Evolutionary conservation across 2,888 invertebrate species (phyloP), one percentile per base, ranked within the genome.

Genomic region (Dendrolimus houi): DNA sequence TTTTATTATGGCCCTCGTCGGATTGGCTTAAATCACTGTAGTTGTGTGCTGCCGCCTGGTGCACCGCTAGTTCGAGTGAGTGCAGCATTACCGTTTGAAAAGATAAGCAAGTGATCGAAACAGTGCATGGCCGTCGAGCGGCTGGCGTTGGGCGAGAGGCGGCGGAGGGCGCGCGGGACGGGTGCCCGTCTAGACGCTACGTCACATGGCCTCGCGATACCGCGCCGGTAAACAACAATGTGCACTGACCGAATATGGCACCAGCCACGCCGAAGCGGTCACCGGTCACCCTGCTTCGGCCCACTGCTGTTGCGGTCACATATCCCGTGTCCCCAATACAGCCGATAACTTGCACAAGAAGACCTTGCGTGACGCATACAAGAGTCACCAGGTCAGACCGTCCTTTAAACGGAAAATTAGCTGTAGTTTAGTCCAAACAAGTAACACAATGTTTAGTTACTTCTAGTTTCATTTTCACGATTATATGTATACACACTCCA

Each of bases 181-280:
- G 74, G 74, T 72, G 77, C 76, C 75, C 83, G 89, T 89, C 89
- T 89, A 89, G 89, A 89, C 89, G 84, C 89, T 88, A 92, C 91
- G 92, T 92, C 91, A 92, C 91, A 81, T 92, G 92, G 91, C 92
- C 92, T 85, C 92, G 91, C 87, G 91, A 90, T 91, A 91, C 84
- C 85, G 91, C 91, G 89, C 87, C 87, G 87, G 87, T 88, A 89
- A 89, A 89, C 89, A 89, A 88, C 87, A 83, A 81, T 88, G 88
- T 89, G 86, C 87, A 87, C 85, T 89, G 89, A 87, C 89, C 89
- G 88, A 87, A 88, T 87, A 89, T 85, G 87, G 89, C 85, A 87
- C 83, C 81, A 83, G 78, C 74, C 75, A 75, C 78, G 75, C 74
- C 73, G 70, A 61, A 64, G 68, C 73, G 72, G 71, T 71, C 70